Percentiles rank a stretch among this genome's conserved stretches.
phyloP scores from a whole-genome alignment of 2,797 vertebrate genomes.

The Sebastes glaucus region DNA sequence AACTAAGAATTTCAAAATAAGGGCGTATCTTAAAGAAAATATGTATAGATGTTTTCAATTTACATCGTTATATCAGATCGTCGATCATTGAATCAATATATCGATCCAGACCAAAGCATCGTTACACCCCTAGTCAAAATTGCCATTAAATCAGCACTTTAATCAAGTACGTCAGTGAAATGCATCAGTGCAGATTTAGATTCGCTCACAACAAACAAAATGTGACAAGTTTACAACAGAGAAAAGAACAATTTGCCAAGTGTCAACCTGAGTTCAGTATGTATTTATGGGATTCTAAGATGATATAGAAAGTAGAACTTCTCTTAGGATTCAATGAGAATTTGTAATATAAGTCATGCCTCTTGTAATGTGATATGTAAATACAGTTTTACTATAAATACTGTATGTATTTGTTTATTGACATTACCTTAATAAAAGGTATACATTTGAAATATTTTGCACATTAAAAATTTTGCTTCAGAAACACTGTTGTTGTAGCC shows the following conservation, averaged over 20 bases:
- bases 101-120: too few species aligned
- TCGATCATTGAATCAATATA: too few species aligned
- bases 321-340: conserved; percentile 18
- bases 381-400: conserved; percentile 59
- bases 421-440: conserved; percentile 61
- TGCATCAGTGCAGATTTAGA: neutral
- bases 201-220: neutral
- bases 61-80: too few species aligned
- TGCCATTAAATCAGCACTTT: conserved; percentile 18
- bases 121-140: neutral
- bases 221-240: conserved; percentile 43
- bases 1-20: too few species aligned
- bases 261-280: conserved; percentile 32
- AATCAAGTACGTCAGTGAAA: conserved; percentile 28
- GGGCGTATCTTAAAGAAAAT: fast-evolving
- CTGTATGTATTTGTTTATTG: conserved; percentile 55
- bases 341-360: conserved; percentile 46
- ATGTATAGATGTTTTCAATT: too few species aligned
- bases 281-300: conserved; percentile 51
- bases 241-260: conserved; percentile 60
- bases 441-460: conserved; percentile 45
- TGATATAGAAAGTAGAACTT: conserved; percentile 18
- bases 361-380: conserved; percentile 63
- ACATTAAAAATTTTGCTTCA: conserved; percentile 14
- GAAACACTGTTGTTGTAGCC: neutral